Evolutionary conservation across 2,113 vertebrate species (phyloP).

Genomic region (Nymphicus hollandicus): DNA sequence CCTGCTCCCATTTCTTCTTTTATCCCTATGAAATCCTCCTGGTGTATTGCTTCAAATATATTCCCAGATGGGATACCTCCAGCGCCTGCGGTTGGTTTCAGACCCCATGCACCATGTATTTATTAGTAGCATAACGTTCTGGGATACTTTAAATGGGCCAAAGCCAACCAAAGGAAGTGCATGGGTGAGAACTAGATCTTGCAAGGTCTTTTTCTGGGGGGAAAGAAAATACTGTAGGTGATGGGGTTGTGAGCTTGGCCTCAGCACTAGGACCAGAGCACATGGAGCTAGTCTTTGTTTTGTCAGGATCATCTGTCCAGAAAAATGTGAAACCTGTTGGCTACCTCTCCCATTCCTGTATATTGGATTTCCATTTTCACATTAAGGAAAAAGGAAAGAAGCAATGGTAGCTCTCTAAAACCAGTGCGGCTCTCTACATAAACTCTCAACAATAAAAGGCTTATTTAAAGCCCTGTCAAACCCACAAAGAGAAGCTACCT

Average conservation of each 20-base stretch:
- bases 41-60: not conserved
- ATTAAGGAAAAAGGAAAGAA: not conserved
- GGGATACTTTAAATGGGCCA: not conserved
- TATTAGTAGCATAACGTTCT: not conserved
- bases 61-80: not conserved
- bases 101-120: rapidly evolving
- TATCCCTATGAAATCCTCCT: not conserved
- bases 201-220: not conserved
- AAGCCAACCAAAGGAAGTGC: not conserved
- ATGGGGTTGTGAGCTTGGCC: not conserved
- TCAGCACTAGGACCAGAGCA: not conserved
- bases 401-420: not conserved
- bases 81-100: not conserved
- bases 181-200: not conserved
- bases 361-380: not conserved
- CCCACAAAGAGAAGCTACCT: not conserved
- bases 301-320: not conserved
- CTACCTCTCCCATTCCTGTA: not conserved
- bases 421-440: not conserved
- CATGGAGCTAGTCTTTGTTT: not conserved
- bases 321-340: not conserved
- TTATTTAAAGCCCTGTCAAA: not conserved
- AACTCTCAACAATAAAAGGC: not conserved
- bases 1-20: not conserved
- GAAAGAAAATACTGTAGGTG: not conserved